phyloP scores from a whole-genome alignment of 2,888 invertebrate genomes.

The Synergus itoensis region DNA sequence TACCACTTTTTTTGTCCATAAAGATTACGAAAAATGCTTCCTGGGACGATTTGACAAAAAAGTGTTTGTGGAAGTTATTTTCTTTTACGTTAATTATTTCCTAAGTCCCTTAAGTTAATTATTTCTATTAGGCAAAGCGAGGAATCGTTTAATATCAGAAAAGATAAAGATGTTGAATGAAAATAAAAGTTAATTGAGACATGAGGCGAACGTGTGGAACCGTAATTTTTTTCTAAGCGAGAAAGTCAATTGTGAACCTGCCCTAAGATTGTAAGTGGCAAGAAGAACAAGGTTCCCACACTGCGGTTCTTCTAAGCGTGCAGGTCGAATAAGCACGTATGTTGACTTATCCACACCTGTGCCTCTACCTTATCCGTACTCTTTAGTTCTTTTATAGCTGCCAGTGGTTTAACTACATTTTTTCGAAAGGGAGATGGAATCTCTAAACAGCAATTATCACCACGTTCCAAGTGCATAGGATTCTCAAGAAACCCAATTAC shows the following conservation, averaged over 20 bases:
- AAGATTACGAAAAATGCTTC: not conserved
- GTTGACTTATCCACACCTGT: constrained; percentile 41
- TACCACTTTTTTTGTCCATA: constrained; percentile 10
- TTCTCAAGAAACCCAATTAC: constrained; percentile 29
- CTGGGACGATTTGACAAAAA: not conserved
- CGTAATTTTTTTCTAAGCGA: constrained; percentile 33
- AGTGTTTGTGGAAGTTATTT: not conserved
- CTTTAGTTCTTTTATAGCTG: constrained; percentile 32
- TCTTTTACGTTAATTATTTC: not conserved
- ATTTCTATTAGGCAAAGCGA: not conserved
- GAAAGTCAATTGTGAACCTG: constrained; percentile 37
- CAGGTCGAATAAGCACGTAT: constrained; percentile 24
- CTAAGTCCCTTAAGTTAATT: not conserved
- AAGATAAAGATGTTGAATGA: not conserved
- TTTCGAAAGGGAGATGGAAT: constrained; percentile 39
- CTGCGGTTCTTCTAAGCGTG: constrained; percentile 9
- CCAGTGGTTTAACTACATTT: constrained; percentile 39
- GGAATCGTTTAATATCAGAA: not conserved
- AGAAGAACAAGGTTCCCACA: constrained; percentile 36
- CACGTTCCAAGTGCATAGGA: constrained; percentile 13
- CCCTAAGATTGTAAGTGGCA: constrained; percentile 23
- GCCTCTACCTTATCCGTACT: constrained; percentile 25
- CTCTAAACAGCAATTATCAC: constrained; percentile 39
- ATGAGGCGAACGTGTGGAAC: constrained; percentile 11
- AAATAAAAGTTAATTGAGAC: constrained; percentile 36